These are phyloP conservation scores for Chrysolina oricalcia DNA, from an alignment of 2,888 invertebrate genomes.

Conservation along the genomic window DNA sequence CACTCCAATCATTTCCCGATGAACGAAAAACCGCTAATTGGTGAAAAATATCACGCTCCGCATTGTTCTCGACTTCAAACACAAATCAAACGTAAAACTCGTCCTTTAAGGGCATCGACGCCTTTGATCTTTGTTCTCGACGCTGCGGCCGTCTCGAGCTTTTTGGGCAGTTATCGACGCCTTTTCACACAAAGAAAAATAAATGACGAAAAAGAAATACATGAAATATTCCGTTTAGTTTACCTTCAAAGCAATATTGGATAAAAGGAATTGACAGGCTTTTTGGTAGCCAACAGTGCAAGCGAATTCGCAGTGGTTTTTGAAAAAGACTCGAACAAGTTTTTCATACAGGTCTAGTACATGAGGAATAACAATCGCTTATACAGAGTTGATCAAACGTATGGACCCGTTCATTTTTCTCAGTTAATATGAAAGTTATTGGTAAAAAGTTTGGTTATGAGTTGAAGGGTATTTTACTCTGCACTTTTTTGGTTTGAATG, in stretches of 20 bases:
- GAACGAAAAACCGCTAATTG: slow-evolving; percentile 26
- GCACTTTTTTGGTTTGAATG: no score
- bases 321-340: neutral
- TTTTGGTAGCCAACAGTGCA: neutral
- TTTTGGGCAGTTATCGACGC: slow-evolving; percentile 12
- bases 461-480: no score
- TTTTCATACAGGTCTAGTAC: neutral
- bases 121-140: slow-evolving; percentile 11
- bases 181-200: slow-evolving; percentile 14
- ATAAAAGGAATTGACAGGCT: slow-evolving; percentile 2
- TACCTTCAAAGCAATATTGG: neutral
- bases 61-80: slow-evolving; percentile 5
- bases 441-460: no score
- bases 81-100: slow-evolving; percentile 25
- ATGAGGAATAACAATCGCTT: no score
- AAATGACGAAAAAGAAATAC: neutral
- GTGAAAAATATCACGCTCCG: slow-evolving; percentile 23
- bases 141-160: neutral
- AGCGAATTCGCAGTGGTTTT: neutral
- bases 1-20: slow-evolving; percentile 3
- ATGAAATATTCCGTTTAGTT: neutral
- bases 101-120: neutral
- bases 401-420: no score
- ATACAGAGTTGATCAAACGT: no score
- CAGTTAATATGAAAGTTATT: no score